Evolutionary conservation across 1,140 invertebrate species (phyloP).

Genomic region (Eubasilissa regina): DNA sequence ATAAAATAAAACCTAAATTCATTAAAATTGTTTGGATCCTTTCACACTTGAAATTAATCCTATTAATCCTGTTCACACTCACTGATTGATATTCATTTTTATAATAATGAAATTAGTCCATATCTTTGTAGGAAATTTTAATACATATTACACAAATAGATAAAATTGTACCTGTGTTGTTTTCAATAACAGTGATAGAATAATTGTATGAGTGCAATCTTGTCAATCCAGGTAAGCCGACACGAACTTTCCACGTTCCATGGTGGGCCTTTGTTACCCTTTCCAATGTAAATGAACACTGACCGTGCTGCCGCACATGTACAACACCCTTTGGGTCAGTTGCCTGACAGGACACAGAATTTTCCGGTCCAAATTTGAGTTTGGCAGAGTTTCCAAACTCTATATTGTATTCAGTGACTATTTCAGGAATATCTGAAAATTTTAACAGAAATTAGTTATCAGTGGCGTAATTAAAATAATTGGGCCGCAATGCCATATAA

Average conservation of each 20-base stretch:
- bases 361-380: conserved; percentile 49
- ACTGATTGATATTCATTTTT: too few species aligned
- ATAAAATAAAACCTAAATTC: too few species aligned
- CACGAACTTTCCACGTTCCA: conserved; percentile 45
- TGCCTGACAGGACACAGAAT: conserved; percentile 45
- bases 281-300: conserved; percentile 31
- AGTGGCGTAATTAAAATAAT: too few species aligned
- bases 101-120: too few species aligned
- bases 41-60: too few species aligned
- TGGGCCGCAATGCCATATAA: too few species aligned
- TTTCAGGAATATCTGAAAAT: conserved; percentile 14
- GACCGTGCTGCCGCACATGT: not conserved
- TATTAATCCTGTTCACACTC: too few species aligned
- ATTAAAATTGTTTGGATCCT: too few species aligned
- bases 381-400: not conserved
- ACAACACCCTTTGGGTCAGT: conserved; percentile 31
- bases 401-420: conserved; percentile 23
- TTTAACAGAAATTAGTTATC: not conserved
- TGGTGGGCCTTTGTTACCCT: conserved; percentile 11
- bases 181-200: conserved; percentile 17
- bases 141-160: too few species aligned
- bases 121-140: too few species aligned
- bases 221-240: conserved; percentile 46
- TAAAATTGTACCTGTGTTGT: not conserved
- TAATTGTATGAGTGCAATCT: conserved; percentile 24